Evolutionary conservation across 2,113 vertebrate species (phyloP).

Genomic region (Leiothrix lutea): DNA sequence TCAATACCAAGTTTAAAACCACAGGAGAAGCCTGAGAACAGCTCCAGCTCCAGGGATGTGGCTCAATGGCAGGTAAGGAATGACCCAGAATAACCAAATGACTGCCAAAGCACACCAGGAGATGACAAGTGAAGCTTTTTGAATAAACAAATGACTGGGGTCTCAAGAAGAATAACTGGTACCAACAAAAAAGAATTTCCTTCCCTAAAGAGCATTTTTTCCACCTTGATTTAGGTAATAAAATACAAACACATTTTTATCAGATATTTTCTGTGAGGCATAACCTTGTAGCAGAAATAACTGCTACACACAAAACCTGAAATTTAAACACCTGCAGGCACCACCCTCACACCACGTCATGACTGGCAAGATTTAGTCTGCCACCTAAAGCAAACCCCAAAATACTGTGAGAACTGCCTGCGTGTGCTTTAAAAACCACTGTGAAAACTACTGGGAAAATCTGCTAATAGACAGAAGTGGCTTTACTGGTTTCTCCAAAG

Average conservation of each 20-base stretch:
- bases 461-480: background rate
- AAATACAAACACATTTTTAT: background rate
- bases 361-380: background rate
- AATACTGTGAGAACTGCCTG: background rate
- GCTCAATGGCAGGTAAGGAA: background rate
- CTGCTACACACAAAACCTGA: rapidly evolving
- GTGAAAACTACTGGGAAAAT: background rate
- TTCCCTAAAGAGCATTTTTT: background rate
- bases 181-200: background rate
- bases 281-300: background rate
- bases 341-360: background rate
- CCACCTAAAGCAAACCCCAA: background rate
- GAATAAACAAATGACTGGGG: background rate
- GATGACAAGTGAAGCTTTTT: background rate
- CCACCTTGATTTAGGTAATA: background rate
- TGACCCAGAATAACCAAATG: background rate
- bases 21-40: background rate
- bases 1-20: background rate
- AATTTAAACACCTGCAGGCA: background rate
- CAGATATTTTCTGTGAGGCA: background rate
- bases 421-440: background rate
- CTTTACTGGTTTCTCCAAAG: background rate
- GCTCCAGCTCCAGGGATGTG: background rate
- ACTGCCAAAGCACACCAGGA: background rate
- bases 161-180: background rate